Evolutionary conservation across 2,797 vertebrate genomes (phyloP).

Genomic region (Danionella dracula): DNA sequence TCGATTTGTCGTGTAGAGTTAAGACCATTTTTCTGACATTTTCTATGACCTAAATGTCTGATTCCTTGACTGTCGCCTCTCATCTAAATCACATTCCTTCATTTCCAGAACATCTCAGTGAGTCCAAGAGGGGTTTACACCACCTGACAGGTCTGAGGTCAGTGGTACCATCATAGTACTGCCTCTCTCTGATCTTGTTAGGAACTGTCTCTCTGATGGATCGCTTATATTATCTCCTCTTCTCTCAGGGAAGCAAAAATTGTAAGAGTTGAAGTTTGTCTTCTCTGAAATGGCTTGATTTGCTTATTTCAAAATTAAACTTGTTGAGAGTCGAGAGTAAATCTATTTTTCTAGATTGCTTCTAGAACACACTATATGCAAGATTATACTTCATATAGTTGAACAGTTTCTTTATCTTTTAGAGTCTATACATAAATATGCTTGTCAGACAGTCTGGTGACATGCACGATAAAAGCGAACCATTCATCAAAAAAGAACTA

Average conservation of each 20-base stretch:
- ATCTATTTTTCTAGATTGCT: no score
- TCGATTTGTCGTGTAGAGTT: background rate
- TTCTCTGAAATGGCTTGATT: no score
- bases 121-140: conserved; percentile 9
- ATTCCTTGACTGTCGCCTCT: conserved; percentile 1
- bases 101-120: background rate
- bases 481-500: no score
- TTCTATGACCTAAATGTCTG: conserved; percentile 21
- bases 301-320: no score
- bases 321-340: no score
- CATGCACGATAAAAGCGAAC: no score
- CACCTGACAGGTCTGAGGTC: background rate
- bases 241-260: background rate
- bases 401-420: no score
- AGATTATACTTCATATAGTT: no score
- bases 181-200: background rate
- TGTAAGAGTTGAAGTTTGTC: background rate
- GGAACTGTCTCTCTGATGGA: conserved; percentile 9
- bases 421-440: no score
- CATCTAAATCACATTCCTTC: background rate
- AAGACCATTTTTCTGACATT: background rate
- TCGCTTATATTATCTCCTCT: background rate
- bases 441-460: no score
- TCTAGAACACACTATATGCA: no score
- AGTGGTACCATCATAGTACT: background rate